Conservation (phyloP, 2,888 invertebrate species). For the Philereme vetulata region DNA sequence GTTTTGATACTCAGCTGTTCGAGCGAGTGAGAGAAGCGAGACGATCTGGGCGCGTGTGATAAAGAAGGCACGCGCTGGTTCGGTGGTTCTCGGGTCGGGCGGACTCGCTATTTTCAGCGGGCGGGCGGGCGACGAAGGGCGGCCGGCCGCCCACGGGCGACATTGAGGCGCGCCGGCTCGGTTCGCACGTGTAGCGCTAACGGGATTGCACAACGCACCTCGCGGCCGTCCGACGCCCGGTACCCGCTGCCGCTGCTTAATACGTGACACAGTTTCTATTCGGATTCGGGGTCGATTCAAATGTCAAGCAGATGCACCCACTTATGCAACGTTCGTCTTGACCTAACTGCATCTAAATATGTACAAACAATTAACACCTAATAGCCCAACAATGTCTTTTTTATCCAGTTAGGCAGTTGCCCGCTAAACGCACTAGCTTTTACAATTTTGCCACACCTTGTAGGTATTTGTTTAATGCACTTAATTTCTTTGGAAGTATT, state of each 20-base stretch:
- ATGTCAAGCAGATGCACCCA: slow-evolving; percentile 83
- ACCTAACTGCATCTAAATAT: slow-evolving; percentile 52
- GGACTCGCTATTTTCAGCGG: slow-evolving; percentile 67
- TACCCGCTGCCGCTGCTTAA: slow-evolving; percentile 66
- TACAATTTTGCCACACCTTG: no score
- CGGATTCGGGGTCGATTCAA: slow-evolving; percentile 83
- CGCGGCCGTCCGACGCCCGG: slow-evolving; percentile 53
- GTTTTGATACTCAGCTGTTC: slow-evolving; percentile 84
- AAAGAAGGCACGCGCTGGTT: slow-evolving; percentile 44
- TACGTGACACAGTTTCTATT: slow-evolving; percentile 83
- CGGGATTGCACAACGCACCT: slow-evolving; percentile 81
- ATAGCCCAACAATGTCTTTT: not conserved
- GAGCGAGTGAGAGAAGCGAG: slow-evolving; percentile 58
- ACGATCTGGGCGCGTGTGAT: slow-evolving; percentile 56
- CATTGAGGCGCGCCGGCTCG: slow-evolving; percentile 78
- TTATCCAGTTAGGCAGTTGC: no score
- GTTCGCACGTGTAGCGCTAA: slow-evolving; percentile 78
- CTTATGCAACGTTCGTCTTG: slow-evolving; percentile 77
- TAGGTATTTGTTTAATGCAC: no score
- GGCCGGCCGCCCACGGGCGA: slow-evolving; percentile 78
- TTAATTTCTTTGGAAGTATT: no score
- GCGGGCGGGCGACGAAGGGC: slow-evolving; percentile 52
- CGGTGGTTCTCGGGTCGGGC: slow-evolving; percentile 64
- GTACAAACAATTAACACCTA: not conserved
- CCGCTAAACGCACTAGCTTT: no score